phyloP scores from a whole-genome alignment of 2,888 invertebrate genomes.

The Andrena trimmerana region DNA sequence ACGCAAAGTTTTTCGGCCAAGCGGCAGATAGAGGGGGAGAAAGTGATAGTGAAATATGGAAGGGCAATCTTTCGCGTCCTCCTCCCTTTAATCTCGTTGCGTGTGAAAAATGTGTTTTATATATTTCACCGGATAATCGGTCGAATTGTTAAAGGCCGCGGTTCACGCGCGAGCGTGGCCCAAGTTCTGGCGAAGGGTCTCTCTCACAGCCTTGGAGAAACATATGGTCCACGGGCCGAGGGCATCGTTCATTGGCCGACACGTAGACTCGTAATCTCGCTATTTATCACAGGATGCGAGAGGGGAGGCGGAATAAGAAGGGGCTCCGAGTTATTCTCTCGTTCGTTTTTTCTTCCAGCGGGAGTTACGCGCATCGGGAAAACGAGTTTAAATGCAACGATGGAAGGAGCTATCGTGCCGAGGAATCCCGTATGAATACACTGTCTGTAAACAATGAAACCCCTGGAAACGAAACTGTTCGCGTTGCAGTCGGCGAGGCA shows the following conservation, averaged over 20 bases:
- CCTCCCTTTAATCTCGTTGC: conserved; percentile 50
- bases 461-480: conserved; percentile 10
- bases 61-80: conserved; percentile 51
- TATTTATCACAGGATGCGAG: conserved; percentile 83
- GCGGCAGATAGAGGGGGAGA: neutral
- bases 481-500: neutral
- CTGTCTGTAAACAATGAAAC: conserved; percentile 26
- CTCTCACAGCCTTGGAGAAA: conserved; percentile 80
- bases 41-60: conserved; percentile 54
- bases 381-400: conserved; percentile 54
- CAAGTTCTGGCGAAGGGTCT: conserved; percentile 55
- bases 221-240: conserved; percentile 81
- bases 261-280: conserved; percentile 82
- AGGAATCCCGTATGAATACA: conserved; percentile 21
- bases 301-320: conserved; percentile 51
- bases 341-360: conserved; percentile 25
- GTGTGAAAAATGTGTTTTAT: conserved; percentile 54
- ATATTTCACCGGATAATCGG: conserved; percentile 63
- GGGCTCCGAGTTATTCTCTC: conserved; percentile 37
- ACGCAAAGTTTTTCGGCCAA: conserved; percentile 25
- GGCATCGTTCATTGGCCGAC: conserved; percentile 77
- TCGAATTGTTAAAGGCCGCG: conserved; percentile 54
- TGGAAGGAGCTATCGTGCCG: conserved; percentile 7
- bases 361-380: conserved; percentile 54
- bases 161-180: conserved; percentile 58